These are phyloP conservation scores for Dromiciops gliroides DNA, from an alignment of 2,113 vertebrate species.

Conservation along the genomic window DNA sequence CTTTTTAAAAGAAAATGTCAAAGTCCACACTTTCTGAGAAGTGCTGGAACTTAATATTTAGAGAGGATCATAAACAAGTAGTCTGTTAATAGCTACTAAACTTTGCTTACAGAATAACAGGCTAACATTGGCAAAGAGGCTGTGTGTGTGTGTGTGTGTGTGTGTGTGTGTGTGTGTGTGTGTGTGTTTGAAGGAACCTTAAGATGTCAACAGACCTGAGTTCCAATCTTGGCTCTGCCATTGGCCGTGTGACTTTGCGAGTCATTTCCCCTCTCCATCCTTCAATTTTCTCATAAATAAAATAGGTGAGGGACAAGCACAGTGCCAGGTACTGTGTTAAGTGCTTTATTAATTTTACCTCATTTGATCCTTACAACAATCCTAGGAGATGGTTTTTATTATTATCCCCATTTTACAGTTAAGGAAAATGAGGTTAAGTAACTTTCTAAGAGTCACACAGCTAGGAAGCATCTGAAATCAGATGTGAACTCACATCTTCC, in stretches of 20 bases:
- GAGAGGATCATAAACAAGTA: constrained; percentile 85
- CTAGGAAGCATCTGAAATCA: no score
- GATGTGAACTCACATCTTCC: no score
- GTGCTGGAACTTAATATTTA: constrained; percentile 84
- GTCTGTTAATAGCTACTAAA: constrained; percentile 82
- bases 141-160: not conserved
- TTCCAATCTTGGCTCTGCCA: not conserved
- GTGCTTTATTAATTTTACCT: not conserved
- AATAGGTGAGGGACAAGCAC: constrained; percentile 46
- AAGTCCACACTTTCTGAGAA: constrained; percentile 83
- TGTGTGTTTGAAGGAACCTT: not conserved
- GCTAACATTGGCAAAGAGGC: constrained; percentile 79
- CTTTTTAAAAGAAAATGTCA: constrained; percentile 80
- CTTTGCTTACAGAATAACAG: constrained; percentile 84
- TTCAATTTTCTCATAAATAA: not conserved
- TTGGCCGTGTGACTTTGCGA: not conserved
- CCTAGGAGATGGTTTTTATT: not conserved
- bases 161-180: not conserved
- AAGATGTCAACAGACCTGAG: not conserved
- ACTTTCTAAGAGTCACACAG: not conserved
- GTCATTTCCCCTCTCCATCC: not conserved
- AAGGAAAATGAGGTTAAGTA: not conserved
- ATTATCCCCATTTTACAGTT: not conserved
- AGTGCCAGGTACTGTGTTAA: not conserved
- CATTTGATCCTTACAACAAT: not conserved